Conservation (phyloP, 2,113 vertebrate species). For the Hydrochoerus hydrochaeris region DNA sequence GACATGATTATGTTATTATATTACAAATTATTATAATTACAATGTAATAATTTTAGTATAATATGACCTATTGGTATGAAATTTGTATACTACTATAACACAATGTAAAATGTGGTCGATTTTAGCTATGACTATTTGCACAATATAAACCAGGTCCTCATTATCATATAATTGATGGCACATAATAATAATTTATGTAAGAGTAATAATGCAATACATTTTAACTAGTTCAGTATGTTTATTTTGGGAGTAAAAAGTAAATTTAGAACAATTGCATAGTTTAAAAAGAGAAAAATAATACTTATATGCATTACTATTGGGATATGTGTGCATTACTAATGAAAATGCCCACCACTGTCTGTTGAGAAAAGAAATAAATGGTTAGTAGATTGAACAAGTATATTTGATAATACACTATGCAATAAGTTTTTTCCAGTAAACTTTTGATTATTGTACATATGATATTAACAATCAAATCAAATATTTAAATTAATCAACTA, state of each 20-base stretch:
- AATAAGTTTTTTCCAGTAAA: not conserved
- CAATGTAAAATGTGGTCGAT: not conserved
- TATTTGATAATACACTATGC: not conserved
- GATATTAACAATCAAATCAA: not conserved
- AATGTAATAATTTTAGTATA: slow-evolving; percentile 21
- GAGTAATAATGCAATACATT: slow-evolving; percentile 28
- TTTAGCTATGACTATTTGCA: not conserved
- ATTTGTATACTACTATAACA: not conserved
- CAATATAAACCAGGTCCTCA: not conserved
- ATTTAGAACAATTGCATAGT: not conserved
- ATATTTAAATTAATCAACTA: not conserved
- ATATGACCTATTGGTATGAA: slow-evolving; percentile 2
- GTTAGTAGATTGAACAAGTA: not conserved
- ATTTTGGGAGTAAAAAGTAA: not conserved
- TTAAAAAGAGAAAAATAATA: not conserved
- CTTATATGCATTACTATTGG: not conserved
- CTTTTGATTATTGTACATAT: not conserved
- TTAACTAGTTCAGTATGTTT: not conserved
- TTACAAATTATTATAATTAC: not conserved
- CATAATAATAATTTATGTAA: not conserved
- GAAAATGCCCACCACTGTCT: not conserved
- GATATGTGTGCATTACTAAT: not conserved
- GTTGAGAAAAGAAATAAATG: not conserved
- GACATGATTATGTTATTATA: not conserved
- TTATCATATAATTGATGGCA: not conserved